Percentiles rank a stretch among this genome's conserved stretches.
phyloP scores from a whole-genome alignment of 2,888 invertebrate species.

The Helicoverpa assulta region DNA sequence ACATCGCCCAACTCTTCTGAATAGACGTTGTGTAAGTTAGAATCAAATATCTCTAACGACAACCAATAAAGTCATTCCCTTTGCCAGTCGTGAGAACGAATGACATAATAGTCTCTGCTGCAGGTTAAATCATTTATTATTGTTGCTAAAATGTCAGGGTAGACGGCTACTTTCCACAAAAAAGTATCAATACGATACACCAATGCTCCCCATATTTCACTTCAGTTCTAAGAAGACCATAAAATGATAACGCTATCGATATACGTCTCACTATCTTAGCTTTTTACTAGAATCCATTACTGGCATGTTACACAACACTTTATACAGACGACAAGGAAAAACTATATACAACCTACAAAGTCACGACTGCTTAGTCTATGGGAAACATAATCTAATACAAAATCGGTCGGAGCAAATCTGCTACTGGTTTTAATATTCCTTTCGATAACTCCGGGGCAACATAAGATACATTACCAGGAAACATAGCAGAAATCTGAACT shows the following conservation, averaged over 20 bases:
- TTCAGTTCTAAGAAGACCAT: slow-evolving; percentile 20
- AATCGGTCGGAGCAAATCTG: slow-evolving; percentile 47
- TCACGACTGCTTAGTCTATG: slow-evolving; percentile 49
- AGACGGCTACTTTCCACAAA: background rate
- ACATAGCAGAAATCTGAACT: slow-evolving; percentile 46
- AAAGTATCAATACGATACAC: slow-evolving; percentile 4
- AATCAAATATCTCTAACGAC: too few species aligned
- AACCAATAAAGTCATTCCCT: background rate
- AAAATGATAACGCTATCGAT: slow-evolving; percentile 13
- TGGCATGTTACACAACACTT: slow-evolving; percentile 24
- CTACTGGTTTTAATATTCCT: slow-evolving; percentile 60
- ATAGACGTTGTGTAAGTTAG: too few species aligned
- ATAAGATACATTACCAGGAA: slow-evolving; percentile 59
- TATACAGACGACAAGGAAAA: slow-evolving; percentile 35
- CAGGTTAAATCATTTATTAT: background rate
- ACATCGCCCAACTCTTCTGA: background rate
- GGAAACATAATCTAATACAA: slow-evolving; percentile 53
- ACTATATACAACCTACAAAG: slow-evolving; percentile 28
- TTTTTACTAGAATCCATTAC: slow-evolving; percentile 32
- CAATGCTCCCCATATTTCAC: slow-evolving; percentile 1
- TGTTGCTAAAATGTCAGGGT: background rate
- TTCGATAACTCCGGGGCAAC: slow-evolving; percentile 53
- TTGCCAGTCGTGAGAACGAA: background rate
- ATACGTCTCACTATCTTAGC: slow-evolving; percentile 12
- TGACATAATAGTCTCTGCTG: background rate